Evolutionary conservation across 1,140 invertebrate genomes (phyloP), one percentile per base, ranked within the genome.

Genomic region (Homalodisca vitripennis): DNA sequence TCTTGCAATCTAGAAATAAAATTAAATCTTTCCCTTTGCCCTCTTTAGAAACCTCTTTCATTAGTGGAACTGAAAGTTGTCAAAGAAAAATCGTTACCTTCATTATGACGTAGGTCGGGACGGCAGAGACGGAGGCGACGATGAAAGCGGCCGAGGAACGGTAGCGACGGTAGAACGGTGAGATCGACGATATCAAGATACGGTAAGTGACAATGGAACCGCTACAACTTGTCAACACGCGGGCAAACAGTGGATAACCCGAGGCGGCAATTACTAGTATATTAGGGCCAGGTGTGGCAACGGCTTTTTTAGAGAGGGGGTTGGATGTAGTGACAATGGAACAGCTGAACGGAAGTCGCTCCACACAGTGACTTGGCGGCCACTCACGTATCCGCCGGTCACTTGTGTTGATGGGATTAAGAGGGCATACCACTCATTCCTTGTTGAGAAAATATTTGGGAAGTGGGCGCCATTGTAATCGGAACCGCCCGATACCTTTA

Each of bases 1-100:
- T 41, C 55, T 60, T 6, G 55, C 55, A 60, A 60, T 60, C 55
- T 60, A 14, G 55, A 60, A 60, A 60, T 60, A 60, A 60, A 60
- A 60, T 60, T 60, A 60, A 60, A 60, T 60, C 55, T 60, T 60
- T 60, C 55, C 24, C 55, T 60, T 26, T 12, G 55, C 24, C 55
- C 55, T 41, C 34, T 41, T 41, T 17, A 41, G 34, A 41, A 60
- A 60, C 27, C 55, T 60, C 55, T 60, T 60, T 60, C 55, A 60
- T 60, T 60, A 60, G 55, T 26, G n/a, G 55, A 10, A 60, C 55
- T 60, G 22, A 26, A 13, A 3, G 24, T 10, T 27, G 26, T 13
- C 13, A 60, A 60, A 60, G 55, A 24, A 60, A 60, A 60, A 60
- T 51, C 55, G 55, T 60, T 60, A 60, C 55, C 55, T 60, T 26